Conservation (phyloP, 2,888 invertebrate species). For the Spisula solida region DNA sequence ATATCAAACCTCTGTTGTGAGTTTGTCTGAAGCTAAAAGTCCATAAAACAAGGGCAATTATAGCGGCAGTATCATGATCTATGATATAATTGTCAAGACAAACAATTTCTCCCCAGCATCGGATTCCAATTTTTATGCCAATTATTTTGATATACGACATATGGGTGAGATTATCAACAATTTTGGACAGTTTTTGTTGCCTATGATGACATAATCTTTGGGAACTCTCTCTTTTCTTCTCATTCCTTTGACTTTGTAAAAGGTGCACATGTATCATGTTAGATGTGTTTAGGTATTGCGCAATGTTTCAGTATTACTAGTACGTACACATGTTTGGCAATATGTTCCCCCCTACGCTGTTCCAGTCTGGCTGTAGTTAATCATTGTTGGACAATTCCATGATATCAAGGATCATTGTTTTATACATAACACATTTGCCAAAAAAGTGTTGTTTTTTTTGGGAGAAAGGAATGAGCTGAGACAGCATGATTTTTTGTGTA, state of each 20-base stretch:
- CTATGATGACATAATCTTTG: conserved; percentile 16
- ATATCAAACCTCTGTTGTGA: conserved; percentile 48
- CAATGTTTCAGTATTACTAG: neutral
- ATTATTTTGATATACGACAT: conserved; percentile 51
- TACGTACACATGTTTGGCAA: neutral
- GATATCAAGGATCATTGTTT: neutral
- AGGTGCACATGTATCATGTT: neutral
- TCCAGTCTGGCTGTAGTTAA: neutral
- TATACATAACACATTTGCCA: neutral
- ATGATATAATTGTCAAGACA: conserved; percentile 54
- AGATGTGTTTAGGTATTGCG: neutral
- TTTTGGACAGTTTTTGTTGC: neutral
- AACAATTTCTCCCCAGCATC: conserved; percentile 22
- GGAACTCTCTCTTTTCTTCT: neutral
- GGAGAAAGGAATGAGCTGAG: no score
- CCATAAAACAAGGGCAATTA: conserved; percentile 63
- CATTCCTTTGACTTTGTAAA: neutral
- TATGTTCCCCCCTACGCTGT: neutral
- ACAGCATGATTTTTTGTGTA: no score
- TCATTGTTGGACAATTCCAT: neutral
- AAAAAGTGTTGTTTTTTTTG: no score
- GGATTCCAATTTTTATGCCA: conserved; percentile 42
- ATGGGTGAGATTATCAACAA: conserved; percentile 16
- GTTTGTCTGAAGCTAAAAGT: conserved; percentile 38
- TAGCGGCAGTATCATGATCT: conserved; percentile 38